phyloP scores from a whole-genome alignment of 1,140 invertebrate species.

The Rhagoletis pomonella region DNA sequence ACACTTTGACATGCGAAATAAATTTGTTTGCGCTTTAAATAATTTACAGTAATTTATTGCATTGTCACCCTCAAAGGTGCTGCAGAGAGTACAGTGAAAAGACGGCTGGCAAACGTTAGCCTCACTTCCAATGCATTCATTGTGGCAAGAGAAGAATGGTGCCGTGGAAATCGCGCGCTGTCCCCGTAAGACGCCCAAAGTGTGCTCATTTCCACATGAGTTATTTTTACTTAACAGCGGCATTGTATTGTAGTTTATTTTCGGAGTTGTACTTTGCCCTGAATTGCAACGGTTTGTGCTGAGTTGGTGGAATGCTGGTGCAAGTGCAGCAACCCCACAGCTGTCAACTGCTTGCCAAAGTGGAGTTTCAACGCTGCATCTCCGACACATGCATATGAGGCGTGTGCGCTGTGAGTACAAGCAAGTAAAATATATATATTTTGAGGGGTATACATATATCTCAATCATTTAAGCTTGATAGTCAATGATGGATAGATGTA shows the following conservation, averaged over 20 bases:
- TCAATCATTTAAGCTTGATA: too few species aligned
- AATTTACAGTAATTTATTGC: conserved; percentile 13
- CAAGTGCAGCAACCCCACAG: conserved; percentile 11
- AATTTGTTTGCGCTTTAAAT: neutral
- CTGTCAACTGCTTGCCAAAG: neutral
- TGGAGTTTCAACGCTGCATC: neutral
- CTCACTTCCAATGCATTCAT: neutral
- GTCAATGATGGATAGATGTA: too few species aligned
- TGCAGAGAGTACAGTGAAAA: neutral
- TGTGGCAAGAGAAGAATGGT: neutral
- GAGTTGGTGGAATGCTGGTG: conserved; percentile 17
- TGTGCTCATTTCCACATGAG: neutral
- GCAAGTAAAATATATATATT: too few species aligned
- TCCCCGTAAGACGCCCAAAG: neutral
- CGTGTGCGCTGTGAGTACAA: neutral
- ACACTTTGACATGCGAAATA: conserved; percentile 10
- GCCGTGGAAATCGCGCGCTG: neutral
- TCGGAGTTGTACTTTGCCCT: neutral
- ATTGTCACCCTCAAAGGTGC: neutral
- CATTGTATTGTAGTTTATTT: neutral
- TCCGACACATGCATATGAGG: neutral
- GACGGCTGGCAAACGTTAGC: neutral
- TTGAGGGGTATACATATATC: too few species aligned
- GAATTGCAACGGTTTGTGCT: neutral
- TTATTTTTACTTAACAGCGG: neutral